A percentile compares a stretch with the other conserved stretches of the same genome.
phyloP scores from a whole-genome alignment of 2,888 invertebrate genomes.

The Mesodorylaimus sp. region DNA sequence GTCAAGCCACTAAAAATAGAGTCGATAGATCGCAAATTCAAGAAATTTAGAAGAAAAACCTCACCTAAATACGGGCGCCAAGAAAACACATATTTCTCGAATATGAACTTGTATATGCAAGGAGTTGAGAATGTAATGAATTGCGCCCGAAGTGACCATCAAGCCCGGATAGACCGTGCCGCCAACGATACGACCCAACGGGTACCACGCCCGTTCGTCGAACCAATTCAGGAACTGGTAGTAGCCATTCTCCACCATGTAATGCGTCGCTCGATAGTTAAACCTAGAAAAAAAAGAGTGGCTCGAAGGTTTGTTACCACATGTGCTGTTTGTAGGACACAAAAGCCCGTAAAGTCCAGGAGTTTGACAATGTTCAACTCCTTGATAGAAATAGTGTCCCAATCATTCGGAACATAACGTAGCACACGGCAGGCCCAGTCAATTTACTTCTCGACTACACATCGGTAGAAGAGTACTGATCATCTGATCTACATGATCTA shows the following conservation, averaged over 20 bases:
- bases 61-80: conserved; percentile 87
- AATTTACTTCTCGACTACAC: no score
- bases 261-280: conserved; percentile 93
- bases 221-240: conserved; percentile 99
- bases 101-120: conserved; percentile 94
- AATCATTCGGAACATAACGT: no score
- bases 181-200: conserved; percentile 89
- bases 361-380: no score
- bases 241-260: conserved; percentile 97
- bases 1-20: conserved; percentile 63
- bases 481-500: no score
- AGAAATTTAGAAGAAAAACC: no score
- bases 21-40: neutral
- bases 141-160: conserved; percentile 94
- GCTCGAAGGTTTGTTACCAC: no score
- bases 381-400: no score
- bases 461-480: no score
- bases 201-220: conserved; percentile 98
- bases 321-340: no score
- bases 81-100: conserved; percentile 90
- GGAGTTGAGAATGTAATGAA: conserved; percentile 74
- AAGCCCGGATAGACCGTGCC: conserved; percentile 97
- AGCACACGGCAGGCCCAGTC: no score
- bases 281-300: conserved; percentile 51
- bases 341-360: no score